Base-by-base conservation (phyloP, 2,797 vertebrate genomes). In the Intellagama lesueurii region DNA sequence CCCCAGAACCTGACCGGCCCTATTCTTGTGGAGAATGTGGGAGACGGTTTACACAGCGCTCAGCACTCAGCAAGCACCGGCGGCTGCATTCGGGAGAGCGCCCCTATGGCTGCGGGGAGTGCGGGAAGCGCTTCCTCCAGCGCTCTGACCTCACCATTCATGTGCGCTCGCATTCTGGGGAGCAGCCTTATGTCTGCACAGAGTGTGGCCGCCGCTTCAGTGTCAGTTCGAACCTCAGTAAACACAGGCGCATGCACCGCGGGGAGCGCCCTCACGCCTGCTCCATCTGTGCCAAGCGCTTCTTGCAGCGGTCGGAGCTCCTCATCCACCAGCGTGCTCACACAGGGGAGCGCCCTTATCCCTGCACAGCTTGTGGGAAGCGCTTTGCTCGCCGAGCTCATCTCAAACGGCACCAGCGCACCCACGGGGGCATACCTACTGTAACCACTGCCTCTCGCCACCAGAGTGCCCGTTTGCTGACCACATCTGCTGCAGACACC, bases 151-250 rank as follows among this genome's bases (percentile, higher is more conserved):
- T 96, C 88, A 95, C 95, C 47, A 95, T 95, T 85, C 95, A 96
- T 78, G 94, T 94, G 75, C 95, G 95, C 91, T 95, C 94, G 1
- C 95, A 96, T 92, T 95, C 95, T 0, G 94, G 96, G 49, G 96
- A 96, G 90, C 95, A 96, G 92, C 96, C 96, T 16, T 96, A 96
- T 79, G 94, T 94, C 2, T 96, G 96, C 87, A 94, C 96, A 0
- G 95, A 96, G 87, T 96, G 96, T 1, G 95, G 96, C 89, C 95
- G 95, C 83, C 96, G 96, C 86, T 96, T 96, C 75, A 95, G 95
- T 44, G 95, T 96, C 92, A 96, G 95, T 87, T 96, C 96, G 0
- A 95, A 96, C 85, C 88, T 96, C 83, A 95, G 95, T 40, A 96
- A 95, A 1, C 95, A 95, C 87, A 87, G 95, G 49, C 95, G 96